These are phyloP conservation scores for Whitmania pigra DNA, from an alignment of 1,140 invertebrate genomes.

Conservation along the genomic window DNA sequence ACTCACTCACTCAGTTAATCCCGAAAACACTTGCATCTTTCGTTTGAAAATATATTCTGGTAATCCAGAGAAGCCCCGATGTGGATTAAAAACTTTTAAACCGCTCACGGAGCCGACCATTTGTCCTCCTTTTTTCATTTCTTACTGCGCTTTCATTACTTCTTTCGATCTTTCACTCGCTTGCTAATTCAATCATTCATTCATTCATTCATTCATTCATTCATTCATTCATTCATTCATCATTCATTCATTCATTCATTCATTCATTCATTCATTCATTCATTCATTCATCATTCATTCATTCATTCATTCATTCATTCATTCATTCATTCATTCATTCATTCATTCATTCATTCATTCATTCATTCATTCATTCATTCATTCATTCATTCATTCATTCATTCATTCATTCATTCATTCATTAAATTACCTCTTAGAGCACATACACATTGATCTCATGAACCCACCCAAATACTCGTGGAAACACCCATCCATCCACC, in stretches of 20 bases:
- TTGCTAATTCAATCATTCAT: background rate
- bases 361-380: constrained; percentile 13
- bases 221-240: background rate
- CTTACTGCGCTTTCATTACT: background rate
- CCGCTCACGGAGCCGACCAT: no score
- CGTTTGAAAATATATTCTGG: no score
- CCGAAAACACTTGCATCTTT: background rate
- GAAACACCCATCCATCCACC: background rate
- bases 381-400: constrained; percentile 15
- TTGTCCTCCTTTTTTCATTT: no score
- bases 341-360: constrained; percentile 10
- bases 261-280: constrained; percentile 18
- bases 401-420: constrained; percentile 22
- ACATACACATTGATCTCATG: constrained; percentile 16
- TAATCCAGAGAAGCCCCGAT: no score
- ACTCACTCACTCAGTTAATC: constrained; percentile 9
- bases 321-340: constrained; percentile 5
- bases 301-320: constrained; percentile 5
- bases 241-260: background rate
- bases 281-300: constrained; percentile 9
- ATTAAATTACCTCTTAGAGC: constrained; percentile 20
- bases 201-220: background rate
- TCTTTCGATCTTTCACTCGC: background rate
- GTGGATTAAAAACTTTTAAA: no score
- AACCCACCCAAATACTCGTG: background rate